A percentile compares a stretch with the other conserved stretches of the same genome.
Conservation (phyloP, 1,140 invertebrate species). For the Micrasema longulum region DNA sequence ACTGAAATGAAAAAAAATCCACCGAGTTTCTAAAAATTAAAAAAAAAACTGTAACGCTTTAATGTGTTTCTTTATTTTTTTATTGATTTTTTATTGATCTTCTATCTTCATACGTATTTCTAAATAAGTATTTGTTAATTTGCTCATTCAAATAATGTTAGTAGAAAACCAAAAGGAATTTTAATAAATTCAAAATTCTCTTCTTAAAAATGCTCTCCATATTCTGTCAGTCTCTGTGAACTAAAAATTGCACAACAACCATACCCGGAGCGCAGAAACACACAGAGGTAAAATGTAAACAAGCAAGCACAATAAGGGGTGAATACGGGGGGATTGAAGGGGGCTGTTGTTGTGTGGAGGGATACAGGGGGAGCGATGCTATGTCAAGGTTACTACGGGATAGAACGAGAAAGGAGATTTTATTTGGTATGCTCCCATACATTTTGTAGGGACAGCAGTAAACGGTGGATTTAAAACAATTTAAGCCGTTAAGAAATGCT, state of each 20-base stretch:
- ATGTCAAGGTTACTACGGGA: conserved; percentile 42
- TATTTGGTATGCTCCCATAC: neutral
- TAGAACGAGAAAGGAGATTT: conserved; percentile 22
- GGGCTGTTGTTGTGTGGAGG: conserved; percentile 13
- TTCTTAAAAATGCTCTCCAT: no score
- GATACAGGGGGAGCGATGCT: conserved; percentile 5
- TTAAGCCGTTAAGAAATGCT: no score
- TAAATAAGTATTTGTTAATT: no score
- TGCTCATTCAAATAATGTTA: no score
- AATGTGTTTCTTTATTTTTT: no score
- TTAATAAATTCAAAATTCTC: no score
- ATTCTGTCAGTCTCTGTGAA: conserved; percentile 5
- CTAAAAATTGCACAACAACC: conserved; percentile 55
- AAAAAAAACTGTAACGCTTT: no score
- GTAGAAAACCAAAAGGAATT: no score
- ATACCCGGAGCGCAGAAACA: conserved; percentile 47
- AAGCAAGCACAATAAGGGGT: conserved; percentile 40
- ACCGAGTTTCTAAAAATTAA: no score
- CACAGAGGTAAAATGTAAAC: conserved; percentile 50
- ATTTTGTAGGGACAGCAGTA: conserved; percentile 1
- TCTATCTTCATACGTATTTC: no score
- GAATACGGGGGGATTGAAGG: neutral
- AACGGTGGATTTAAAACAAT: neutral
- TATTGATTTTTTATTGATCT: no score
- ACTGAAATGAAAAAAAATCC: no score